Conservation (phyloP, 2,797 vertebrate genomes). For the Falco cherrug region DNA sequence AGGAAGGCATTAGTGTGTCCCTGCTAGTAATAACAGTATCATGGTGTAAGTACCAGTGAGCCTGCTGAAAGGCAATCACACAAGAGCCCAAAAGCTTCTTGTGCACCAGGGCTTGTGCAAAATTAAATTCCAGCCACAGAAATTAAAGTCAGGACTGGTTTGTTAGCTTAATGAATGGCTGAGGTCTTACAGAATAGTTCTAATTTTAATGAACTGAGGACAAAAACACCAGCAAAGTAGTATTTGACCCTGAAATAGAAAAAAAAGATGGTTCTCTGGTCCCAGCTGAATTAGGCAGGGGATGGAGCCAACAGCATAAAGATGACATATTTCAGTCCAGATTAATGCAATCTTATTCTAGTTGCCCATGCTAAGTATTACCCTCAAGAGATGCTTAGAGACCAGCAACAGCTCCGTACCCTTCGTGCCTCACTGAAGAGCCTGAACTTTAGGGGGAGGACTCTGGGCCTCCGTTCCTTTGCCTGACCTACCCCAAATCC, state of each 20-base stretch:
- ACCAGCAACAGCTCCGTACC: not conserved
- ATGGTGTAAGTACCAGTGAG: not conserved
- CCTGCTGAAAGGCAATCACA: not conserved
- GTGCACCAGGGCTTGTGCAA: not conserved
- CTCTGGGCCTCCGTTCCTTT: not conserved
- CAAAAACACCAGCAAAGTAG: not conserved
- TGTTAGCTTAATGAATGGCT: slow-evolving; percentile 9
- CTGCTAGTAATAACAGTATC: not conserved
- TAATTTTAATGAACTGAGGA: not conserved
- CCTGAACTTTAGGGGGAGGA: not conserved
- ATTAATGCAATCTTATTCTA: not conserved
- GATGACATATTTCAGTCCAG: not conserved
- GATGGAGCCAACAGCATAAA: not conserved
- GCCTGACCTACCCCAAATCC: not conserved
- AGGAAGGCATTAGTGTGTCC: not conserved
- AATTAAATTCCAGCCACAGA: slow-evolving; percentile 28
- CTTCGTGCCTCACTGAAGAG: not conserved
- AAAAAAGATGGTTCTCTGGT: not conserved
- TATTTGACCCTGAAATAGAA: not conserved
- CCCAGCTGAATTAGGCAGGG: not conserved
- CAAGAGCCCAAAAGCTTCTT: not conserved
- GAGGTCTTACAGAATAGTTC: not conserved
- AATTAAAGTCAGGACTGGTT: slow-evolving; percentile 25
- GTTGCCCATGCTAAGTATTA: not conserved
- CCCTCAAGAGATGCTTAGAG: not conserved